These are phyloP conservation scores for Zosterops japonicus DNA, from an alignment of 2,113 vertebrate genomes.

Conservation along the genomic window DNA sequence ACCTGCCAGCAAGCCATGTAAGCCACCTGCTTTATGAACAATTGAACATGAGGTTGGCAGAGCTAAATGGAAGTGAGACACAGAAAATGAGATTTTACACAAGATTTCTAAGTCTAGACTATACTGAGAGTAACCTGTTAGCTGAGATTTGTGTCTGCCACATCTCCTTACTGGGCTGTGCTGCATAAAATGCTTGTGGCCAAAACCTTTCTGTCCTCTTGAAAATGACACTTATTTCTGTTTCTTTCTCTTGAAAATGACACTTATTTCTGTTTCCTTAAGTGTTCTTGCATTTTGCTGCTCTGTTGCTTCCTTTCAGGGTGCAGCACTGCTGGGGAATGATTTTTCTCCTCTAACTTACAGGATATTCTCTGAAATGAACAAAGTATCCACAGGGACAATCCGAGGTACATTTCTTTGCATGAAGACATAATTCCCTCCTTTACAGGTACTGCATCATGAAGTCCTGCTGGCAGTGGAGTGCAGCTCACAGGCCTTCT, in stretches of 20 bases:
- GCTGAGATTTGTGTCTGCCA: not conserved
- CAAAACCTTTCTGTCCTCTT: not conserved
- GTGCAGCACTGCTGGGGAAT: not conserved
- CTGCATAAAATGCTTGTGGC: not conserved
- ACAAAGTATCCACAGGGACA: not conserved
- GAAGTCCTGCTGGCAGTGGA: slow-evolving; percentile 89
- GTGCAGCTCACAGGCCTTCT: slow-evolving; percentile 73
- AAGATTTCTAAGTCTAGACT: not conserved
- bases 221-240: not conserved
- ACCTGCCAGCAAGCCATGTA: slow-evolving; percentile 85
- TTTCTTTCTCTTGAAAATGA: not conserved
- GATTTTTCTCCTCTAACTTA: not conserved
- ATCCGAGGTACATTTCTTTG: not conserved
- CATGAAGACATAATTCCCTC: not conserved
- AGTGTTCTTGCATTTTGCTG: not conserved
- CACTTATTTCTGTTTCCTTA: not conserved
- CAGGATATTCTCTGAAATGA: not conserved
- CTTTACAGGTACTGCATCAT: slow-evolving; percentile 83
- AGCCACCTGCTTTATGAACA: slow-evolving; percentile 14
- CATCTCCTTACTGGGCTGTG: not conserved
- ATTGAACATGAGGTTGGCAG: not conserved
- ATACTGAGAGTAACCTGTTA: not conserved
- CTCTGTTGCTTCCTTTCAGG: not conserved
- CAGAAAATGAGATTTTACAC: not conserved
- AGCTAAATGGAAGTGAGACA: not conserved